Evolutionary conservation across 2,797 vertebrate species (phyloP), one percentile per base, ranked within the genome.

Genomic region (Acipenser ruthenus): DNA sequence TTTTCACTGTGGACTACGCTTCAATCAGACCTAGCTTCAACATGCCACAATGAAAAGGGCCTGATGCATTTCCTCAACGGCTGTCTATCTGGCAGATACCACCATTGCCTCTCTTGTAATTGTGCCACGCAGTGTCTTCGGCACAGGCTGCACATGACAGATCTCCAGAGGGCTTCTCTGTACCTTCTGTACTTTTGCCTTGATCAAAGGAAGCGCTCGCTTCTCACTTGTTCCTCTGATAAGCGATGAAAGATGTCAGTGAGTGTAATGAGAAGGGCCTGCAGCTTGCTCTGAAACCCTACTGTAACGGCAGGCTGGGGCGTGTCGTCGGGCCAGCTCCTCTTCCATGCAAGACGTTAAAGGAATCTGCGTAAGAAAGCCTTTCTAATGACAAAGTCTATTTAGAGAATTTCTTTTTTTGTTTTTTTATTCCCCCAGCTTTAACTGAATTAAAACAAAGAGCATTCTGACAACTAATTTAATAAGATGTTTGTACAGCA

Each of bases 151-250:
- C 78, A 81, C 79, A 83, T 78, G 76, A 79, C 72, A 77, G 80
- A 82, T 81, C 84, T 84, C 84, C 84, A 82, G 79, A 81, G 74
- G 78, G 71, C 75, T 85, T 84, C 83, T 83, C 55, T 85, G 84
- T 80, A 84, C 80, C 82, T 78, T 79, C 83, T 83, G 83, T 84
- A 79, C 83, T 84, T 84, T 85, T 85, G 82, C 85, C 79, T 73
- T 83, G 86, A 89, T 90, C 87, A 89, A 86, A 89, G 83, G 82
- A 81, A 82, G 72, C 74, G 79, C 80, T 82, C 79, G 81, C 78
- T 61, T 75, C 84, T 86, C 83, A 79, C 85, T 87, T 88, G 86
- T 87, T 88, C 85, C 82, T 86, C 86, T 85, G 86, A 88, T 83
- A 84, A 85, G 80, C 84, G 87, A 87, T 87, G 86, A 84, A 86